These are phyloP conservation scores for Sinocyclocheilus anophthalmus DNA, from an alignment of 2,113 vertebrate species.

Conservation along the genomic window DNA sequence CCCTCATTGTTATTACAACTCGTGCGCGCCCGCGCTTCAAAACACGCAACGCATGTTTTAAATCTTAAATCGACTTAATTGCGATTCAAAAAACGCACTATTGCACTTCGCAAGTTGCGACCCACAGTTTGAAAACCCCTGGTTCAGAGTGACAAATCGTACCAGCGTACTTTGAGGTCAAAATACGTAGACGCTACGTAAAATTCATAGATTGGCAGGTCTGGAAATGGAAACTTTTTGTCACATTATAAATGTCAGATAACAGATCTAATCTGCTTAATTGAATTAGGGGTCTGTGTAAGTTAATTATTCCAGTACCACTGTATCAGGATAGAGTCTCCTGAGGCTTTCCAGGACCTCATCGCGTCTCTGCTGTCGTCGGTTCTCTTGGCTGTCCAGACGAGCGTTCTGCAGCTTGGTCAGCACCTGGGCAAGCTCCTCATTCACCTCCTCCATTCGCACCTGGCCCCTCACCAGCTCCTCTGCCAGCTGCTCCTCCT, in stretches of 20 bases:
- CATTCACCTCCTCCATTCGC: slow-evolving; percentile 78
- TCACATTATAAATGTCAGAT: not conserved
- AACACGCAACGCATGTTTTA: too few relatives aligned
- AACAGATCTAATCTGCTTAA: not conserved
- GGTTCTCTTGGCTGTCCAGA: slow-evolving; percentile 86
- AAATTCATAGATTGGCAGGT: too few relatives aligned
- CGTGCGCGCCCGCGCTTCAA: too few relatives aligned
- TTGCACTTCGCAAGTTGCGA: too few relatives aligned
- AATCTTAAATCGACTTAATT: too few relatives aligned
- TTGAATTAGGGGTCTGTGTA: not conserved
- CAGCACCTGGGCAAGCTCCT: slow-evolving; percentile 77
- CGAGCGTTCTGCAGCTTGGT: slow-evolving; percentile 83
- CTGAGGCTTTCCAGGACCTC: slow-evolving; percentile 84
- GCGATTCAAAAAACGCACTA: too few relatives aligned
- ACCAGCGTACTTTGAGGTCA: too few relatives aligned
- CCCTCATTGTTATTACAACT: too few relatives aligned
- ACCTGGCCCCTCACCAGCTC: slow-evolving; percentile 75
- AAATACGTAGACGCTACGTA: too few relatives aligned
- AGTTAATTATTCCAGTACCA: slow-evolving; percentile 73
- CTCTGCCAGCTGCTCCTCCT: slow-evolving; percentile 73
- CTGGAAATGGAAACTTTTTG: not conserved
- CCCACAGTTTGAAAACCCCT: too few relatives aligned
- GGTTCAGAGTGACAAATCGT: too few relatives aligned
- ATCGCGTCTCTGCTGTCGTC: slow-evolving; percentile 78
- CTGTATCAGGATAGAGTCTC: slow-evolving; percentile 82